Evolutionary conservation across 2,888 invertebrate genomes (phyloP).

Genomic region (Conchocele bisecta): DNA sequence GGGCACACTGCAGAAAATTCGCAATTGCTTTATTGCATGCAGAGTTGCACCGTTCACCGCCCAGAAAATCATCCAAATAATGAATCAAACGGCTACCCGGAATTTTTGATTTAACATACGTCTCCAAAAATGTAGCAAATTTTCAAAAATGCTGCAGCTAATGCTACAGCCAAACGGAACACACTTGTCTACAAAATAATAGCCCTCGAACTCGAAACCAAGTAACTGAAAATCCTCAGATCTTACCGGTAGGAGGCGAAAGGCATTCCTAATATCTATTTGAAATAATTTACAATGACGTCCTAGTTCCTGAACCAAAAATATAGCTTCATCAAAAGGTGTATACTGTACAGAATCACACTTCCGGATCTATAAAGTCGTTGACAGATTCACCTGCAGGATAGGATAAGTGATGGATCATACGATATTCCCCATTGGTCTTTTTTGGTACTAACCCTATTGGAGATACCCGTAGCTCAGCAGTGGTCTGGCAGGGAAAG

Average conservation of each 20-base stretch:
- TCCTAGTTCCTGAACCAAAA: slow-evolving; percentile 34
- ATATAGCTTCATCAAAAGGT: slow-evolving; percentile 41
- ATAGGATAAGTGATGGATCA: slow-evolving; percentile 43
- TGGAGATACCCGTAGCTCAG: slow-evolving; percentile 18
- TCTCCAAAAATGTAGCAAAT: slow-evolving; percentile 11
- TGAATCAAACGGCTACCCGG: neutral
- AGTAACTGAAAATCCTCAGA: neutral
- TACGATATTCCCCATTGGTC: slow-evolving; percentile 18
- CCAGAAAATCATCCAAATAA: slow-evolving; percentile 26
- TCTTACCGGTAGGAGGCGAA: slow-evolving; percentile 8
- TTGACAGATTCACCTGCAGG: slow-evolving; percentile 31
- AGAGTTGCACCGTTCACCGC: neutral
- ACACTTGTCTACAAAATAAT: slow-evolving; percentile 5
- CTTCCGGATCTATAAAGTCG: slow-evolving; percentile 27
- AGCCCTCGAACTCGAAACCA: neutral
- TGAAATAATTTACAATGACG: slow-evolving; percentile 22
- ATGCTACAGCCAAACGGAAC: slow-evolving; percentile 2
- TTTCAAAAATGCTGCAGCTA: slow-evolving; percentile 7
- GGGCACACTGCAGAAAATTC: neutral
- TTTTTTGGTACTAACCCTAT: slow-evolving; percentile 41
- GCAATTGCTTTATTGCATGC: neutral
- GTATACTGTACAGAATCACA: slow-evolving; percentile 44
- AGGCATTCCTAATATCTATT: slow-evolving; percentile 38
- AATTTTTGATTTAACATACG: neutral
- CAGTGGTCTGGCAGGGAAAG: slow-evolving; percentile 16